phyloP scores from a whole-genome alignment of 2,797 vertebrate genomes.

The Trematomus bernacchii region DNA sequence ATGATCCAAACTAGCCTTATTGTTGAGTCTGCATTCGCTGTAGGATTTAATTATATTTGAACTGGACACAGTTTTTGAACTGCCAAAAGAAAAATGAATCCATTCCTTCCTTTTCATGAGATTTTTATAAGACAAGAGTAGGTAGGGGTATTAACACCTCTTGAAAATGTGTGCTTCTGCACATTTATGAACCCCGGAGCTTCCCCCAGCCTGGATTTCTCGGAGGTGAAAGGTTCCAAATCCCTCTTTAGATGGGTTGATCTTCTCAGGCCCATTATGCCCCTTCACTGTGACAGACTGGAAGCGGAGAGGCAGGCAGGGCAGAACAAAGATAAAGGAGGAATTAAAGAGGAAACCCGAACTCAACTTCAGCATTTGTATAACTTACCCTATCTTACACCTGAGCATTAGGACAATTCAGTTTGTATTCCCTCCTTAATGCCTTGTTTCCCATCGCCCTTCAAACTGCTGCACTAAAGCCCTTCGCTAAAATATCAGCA shows the following conservation, averaged over 20 bases:
- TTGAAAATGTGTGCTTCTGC: constrained; percentile 73
- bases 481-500: constrained; percentile 53
- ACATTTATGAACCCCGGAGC: constrained; percentile 76
- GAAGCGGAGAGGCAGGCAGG: constrained; percentile 75
- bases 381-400: constrained; percentile 80
- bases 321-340: constrained; percentile 80
- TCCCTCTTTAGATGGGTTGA: constrained; percentile 86
- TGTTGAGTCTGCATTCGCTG: constrained; percentile 55
- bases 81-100: constrained; percentile 56
- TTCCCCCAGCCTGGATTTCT: constrained; percentile 77
- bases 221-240: constrained; percentile 85
- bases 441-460: constrained; percentile 74
- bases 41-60: constrained; percentile 56
- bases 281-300: constrained; percentile 80
- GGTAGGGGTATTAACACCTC: constrained; percentile 70
- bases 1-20: constrained; percentile 54
- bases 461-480: constrained; percentile 56
- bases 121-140: constrained; percentile 67
- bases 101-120: constrained; percentile 63
- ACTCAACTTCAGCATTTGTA: constrained; percentile 84
- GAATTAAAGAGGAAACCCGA: constrained; percentile 80
- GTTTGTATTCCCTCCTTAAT: constrained; percentile 76
- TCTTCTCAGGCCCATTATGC: constrained; percentile 85
- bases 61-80: constrained; percentile 53
- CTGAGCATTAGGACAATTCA: constrained; percentile 75